Base-by-base conservation (phyloP, 1,140 invertebrate species). In the Drosophila sturtevanti region DNA sequence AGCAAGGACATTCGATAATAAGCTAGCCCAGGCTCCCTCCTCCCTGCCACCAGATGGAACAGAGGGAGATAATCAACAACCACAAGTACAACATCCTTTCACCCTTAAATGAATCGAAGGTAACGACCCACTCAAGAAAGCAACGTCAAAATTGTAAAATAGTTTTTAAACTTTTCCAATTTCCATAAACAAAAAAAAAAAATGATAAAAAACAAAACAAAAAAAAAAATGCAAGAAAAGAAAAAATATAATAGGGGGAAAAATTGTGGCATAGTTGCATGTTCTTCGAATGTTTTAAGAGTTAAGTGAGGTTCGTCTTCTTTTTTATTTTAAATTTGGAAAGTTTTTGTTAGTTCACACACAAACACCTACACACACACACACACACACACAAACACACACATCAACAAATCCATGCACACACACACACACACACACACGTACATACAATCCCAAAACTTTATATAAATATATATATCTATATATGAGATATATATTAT, bases 211-310 rank as follows among this genome's bases (percentile, higher is more conserved):
- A 44, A 27, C 2, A 68, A 24, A 54, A 4, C 14, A 63, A 51
- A 1, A 21, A 18, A 44, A 10, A 9, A 63, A 35, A 12, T 51
- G 41, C 59, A 44, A 21, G 2, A 63, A 37, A 54, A 4, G 10
- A 54, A 51, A 1, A 21, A 18, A 38, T 9, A 5, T 44, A 35
- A 18, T 51, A 27, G 18, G 14, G 22, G 14, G 21, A 48, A n/a
- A 59, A 37, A 16, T 31, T 58, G 22, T 37, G 31, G 44, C 65
- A 48, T 55, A 59, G 35, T 65, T 68, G 82, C 81, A 87, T 87
- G 82, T 87, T 79, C 71, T 79, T 86, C 75, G 72, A 82, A 86
- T 87, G 75, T 71, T 81, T 67, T 70, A 34, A 62, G 62, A 73
- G 56, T 70, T 77, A 65, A 62, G 60, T 80, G 63, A 55, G 61